Base-by-base conservation (phyloP, 2,113 vertebrate species). In the Coracopsis vasa region DNA sequence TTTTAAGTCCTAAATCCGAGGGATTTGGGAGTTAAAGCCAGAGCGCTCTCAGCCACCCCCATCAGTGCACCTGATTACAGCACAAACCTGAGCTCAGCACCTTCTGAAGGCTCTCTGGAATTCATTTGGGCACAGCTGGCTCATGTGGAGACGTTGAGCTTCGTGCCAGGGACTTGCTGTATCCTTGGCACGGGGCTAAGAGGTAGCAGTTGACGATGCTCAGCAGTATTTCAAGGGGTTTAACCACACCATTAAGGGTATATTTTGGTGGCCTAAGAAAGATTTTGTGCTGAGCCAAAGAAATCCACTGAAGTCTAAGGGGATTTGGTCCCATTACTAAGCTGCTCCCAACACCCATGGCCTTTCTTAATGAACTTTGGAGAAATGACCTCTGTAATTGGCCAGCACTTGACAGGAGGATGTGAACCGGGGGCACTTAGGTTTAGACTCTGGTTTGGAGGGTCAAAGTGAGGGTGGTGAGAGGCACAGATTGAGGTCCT, bases 1-100 rank as follows among this genome's bases (percentile, higher is more conserved):
- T 64, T 64, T 50, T 1, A 85, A 96, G 84, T 91, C 86, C 69
- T 58, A 96, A 97, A 97, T 96, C 96, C 92, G 47, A 85, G 88
- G 90, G 96, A 95, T 97, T 96, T 87, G 80, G 50, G 91, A 70
- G 73, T 89, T 79, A 79, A 94, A 88, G 66, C 78, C 87, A 74
- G 73, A 89, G 75, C 73, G 27, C 70, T 61, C 8, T 1, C 65
- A 64, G 73, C 77, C 33, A 2, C 80, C 47, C n/a, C 73, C 31
- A 25, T 65, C 83, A 5, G 4, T 7, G 45, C 31, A 93, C 95
- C 96, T 89, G 92, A 92, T 95, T 81, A 9, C 39, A 71, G 18
- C 65, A 35, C 65, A 42, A 48, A 81, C 62, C 41, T 91, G 56
- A 77, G 72, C 45, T 69, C 86, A 48, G 86, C 0, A 2, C 72